Conservation (phyloP, 2,113 vertebrate species). For the Elephas maximus region DNA sequence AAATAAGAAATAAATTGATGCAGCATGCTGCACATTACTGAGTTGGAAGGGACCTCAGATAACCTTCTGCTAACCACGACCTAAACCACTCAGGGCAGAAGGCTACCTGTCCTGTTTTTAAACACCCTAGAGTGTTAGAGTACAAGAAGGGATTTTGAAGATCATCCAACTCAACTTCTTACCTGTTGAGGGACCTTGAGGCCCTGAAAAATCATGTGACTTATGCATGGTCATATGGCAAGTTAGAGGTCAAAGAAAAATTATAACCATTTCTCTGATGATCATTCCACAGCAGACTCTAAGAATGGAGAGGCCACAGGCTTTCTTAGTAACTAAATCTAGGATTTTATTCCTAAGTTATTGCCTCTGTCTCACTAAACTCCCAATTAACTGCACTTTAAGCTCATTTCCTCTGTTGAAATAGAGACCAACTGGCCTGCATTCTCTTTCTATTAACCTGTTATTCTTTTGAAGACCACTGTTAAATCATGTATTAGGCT, state of each 20-base stretch:
- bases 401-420: slow-evolving; percentile 2
- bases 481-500: neutral
- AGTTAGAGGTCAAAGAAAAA: neutral
- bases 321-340: slow-evolving; percentile 8
- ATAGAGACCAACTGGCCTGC: neutral
- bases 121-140: neutral
- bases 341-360: slow-evolving; percentile 29
- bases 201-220: neutral
- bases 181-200: neutral
- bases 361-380: neutral
- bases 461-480: neutral
- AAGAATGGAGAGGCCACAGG: neutral
- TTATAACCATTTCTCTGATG: neutral
- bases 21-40: neutral
- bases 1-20: slow-evolving; percentile 25
- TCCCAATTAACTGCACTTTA: neutral
- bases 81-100: neutral
- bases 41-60: neutral
- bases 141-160: neutral
- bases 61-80: neutral
- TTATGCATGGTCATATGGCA: neutral
- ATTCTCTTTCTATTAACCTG: neutral
- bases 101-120: neutral
- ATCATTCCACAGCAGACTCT: neutral
- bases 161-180: neutral